Evolutionary conservation across 2,113 vertebrate genomes (phyloP), one percentile per base, ranked within the genome.

Genomic region (Notiomystis cincta): DNA sequence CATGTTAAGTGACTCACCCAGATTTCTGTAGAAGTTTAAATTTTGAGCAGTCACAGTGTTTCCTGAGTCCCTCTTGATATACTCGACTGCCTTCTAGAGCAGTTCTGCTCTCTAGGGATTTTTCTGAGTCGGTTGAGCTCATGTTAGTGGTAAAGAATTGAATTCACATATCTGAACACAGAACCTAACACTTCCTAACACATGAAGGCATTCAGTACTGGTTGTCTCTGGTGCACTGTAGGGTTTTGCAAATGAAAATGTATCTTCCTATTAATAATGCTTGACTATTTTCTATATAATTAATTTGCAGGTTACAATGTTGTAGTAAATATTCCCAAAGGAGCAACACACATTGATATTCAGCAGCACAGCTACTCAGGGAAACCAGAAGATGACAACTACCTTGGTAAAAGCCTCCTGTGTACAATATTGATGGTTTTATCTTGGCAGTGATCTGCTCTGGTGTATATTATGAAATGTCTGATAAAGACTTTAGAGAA

Each of bases 291-390:
- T 66, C 3, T 40, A 15, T 69, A 18, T 40, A 78, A 70, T 94
- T 95, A 84, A 96, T 84, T 73, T 91, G 18, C 91, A 99, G 99
- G 99, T 94, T 99, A 99, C 97, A 99, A 99, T 85, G 96, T 98
- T 14, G 97, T 99, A 83, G 98, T 99, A 76, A 98, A 98, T 91
- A 99, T 99, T 97, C 99, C 99, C 53, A 97, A 98, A n/a, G 99
- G 99, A 97, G 99, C 99, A 87, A 99, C 99, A 86, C 99, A 99
- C 95, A 98, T 99, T 92, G 99, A 99, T 82, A 98, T 99, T 97
- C 98, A 67, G 81, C 99, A 99, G 96, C 98, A 99, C 98, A 99
- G 99, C 98, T 99, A 99, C 97, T 99, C 99, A 79, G 99, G 99
- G 91, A 99, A 98, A 89, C 98, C 99, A 87, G 99, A 99, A 96